Conservation (phyloP, 2,888 invertebrate genomes). For the Chloroclystis v-ata region DNA sequence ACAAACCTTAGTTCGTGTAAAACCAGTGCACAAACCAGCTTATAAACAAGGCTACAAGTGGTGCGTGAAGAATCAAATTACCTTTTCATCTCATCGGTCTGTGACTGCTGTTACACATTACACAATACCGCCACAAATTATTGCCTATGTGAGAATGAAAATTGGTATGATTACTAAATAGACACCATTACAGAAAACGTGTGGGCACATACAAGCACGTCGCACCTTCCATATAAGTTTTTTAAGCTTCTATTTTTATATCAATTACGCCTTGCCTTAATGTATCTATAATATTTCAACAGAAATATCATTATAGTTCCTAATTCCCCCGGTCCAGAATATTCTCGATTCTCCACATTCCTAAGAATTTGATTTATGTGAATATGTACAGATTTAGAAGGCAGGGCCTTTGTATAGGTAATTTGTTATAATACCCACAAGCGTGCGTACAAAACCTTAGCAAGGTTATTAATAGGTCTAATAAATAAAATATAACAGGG, state of each 20-base stretch:
- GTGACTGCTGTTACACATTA: constrained; percentile 14
- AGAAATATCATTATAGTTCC: too few relatives aligned
- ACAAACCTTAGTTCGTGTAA: neutral
- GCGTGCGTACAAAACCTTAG: constrained; percentile 30
- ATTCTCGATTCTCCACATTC: too few relatives aligned
- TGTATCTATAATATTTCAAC: too few relatives aligned
- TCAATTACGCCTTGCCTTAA: neutral
- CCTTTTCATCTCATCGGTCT: constrained; percentile 32
- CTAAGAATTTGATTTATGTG: too few relatives aligned
- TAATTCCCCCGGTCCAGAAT: too few relatives aligned
- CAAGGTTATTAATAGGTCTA: constrained; percentile 31
- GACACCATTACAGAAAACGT: neutral
- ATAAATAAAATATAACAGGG: constrained; percentile 28
- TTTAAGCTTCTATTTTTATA: neutral
- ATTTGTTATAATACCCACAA: neutral
- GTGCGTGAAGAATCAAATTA: constrained; percentile 52
- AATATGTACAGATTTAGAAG: too few relatives aligned
- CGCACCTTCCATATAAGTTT: neutral
- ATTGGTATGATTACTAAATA: constrained; percentile 13
- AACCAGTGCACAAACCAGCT: constrained; percentile 1
- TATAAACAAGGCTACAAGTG: constrained; percentile 41
- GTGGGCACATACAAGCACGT: neutral
- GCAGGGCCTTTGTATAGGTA: neutral
- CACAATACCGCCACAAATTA: constrained; percentile 17
- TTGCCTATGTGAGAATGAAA: constrained; percentile 3